A percentile compares a stretch with the other conserved stretches of the same genome.
These are phyloP conservation scores for Onychorhynchus coronatus DNA, from an alignment of 2,113 vertebrate species.

Conservation along the genomic window DNA sequence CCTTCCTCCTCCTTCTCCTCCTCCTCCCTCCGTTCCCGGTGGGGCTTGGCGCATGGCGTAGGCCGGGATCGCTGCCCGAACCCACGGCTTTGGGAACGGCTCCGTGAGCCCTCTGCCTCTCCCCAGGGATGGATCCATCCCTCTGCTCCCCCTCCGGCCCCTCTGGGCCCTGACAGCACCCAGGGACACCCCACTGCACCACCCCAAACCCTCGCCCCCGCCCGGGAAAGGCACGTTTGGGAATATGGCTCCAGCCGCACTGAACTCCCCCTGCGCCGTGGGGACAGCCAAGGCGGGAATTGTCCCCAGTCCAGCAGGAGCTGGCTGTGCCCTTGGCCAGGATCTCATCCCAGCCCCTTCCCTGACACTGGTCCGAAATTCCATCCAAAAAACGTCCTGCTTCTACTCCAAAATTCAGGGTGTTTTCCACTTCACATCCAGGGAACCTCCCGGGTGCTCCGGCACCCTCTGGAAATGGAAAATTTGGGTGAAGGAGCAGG, in stretches of 20 bases:
- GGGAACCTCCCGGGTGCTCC: fast-evolving
- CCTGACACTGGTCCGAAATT: fast-evolving
- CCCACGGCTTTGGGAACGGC: not conserved
- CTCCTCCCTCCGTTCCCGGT: not conserved
- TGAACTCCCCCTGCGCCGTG: fast-evolving
- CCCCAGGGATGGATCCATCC: not conserved
- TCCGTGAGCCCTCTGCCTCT: not conserved
- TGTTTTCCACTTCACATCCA: fast-evolving
- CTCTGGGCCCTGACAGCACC: fast-evolving
- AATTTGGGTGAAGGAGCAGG: not conserved
- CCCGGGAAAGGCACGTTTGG: fast-evolving
- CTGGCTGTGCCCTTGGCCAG: fast-evolving
- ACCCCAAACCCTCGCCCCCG: not conserved
- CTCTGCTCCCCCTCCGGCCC: not conserved
- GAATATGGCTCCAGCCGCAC: fast-evolving
- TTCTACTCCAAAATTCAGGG: not conserved
- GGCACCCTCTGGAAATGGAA: fast-evolving
- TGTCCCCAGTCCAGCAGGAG: fast-evolving
- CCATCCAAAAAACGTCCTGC: not conserved
- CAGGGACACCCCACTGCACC: not conserved
- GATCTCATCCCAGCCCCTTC: not conserved
- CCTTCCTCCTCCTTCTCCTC: not conserved
- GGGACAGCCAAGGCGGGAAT: not conserved
- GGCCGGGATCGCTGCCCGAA: fast-evolving
- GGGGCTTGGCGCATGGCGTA: fast-evolving